These are phyloP conservation scores for Diploptera punctata DNA, from an alignment of 2,888 invertebrate species.

Conservation along the genomic window DNA sequence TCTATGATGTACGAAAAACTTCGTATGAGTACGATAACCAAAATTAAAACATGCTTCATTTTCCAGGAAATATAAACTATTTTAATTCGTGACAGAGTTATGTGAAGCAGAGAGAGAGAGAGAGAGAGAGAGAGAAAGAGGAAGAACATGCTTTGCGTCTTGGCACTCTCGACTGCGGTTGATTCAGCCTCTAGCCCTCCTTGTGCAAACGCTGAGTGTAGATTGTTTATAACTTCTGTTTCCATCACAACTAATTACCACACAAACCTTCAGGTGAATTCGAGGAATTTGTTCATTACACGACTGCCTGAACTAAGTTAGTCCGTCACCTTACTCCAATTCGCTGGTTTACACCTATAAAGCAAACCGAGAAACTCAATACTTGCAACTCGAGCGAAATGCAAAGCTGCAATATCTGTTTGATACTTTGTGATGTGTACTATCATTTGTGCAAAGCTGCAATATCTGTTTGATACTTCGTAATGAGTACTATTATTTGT, in stretches of 20 bases:
- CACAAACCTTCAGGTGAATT: constrained; percentile 8
- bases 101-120: too few relatives aligned
- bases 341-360: not conserved
- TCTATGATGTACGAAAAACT: too few relatives aligned
- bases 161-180: not conserved
- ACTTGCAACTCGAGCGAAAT: not conserved
- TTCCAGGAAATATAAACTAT: not conserved
- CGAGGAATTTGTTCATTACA: constrained; percentile 23
- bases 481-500: too few relatives aligned
- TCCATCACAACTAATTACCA: constrained; percentile 5
- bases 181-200: constrained; percentile 1
- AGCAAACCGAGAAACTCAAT: not conserved
- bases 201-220: not conserved
- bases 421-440: too few relatives aligned
- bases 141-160: not conserved
- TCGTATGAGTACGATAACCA: too few relatives aligned
- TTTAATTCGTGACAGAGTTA: constrained; percentile 14
- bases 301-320: not conserved
- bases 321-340: not conserved
- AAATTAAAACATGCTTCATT: not conserved
- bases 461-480: too few relatives aligned
- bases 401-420: too few relatives aligned
- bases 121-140: too few relatives aligned
- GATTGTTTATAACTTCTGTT: not conserved
- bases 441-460: too few relatives aligned